phyloP scores from a whole-genome alignment of 2,797 vertebrate species.

The Sebastes nivosus region DNA sequence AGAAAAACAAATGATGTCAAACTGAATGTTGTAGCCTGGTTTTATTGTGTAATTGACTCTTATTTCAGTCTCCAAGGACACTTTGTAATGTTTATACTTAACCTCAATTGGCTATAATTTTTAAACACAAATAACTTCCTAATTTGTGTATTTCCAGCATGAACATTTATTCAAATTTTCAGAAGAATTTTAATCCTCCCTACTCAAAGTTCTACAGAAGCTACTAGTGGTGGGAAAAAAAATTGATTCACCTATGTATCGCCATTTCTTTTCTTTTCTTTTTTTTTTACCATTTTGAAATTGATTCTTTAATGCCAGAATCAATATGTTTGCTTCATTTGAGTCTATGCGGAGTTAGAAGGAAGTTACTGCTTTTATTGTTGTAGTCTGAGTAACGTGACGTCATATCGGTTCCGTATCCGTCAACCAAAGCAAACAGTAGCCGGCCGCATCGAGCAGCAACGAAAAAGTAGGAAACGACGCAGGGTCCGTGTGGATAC shows the following conservation, averaged over 20 bases:
- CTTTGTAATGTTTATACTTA: conserved; percentile 33
- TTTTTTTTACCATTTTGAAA: too few relatives aligned
- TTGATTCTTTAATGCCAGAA: too few relatives aligned
- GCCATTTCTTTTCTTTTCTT: too few relatives aligned
- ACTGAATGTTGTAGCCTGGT: conserved; percentile 5
- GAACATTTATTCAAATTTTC: conserved; percentile 40
- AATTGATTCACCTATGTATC: neutral
- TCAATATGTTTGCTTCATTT: too few relatives aligned
- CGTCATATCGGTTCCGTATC: too few relatives aligned
- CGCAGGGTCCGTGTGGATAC: too few relatives aligned
- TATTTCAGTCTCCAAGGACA: conserved; percentile 7
- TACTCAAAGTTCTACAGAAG: conserved; percentile 3
- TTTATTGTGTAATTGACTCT: conserved; percentile 26
- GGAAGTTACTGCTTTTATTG: too few relatives aligned
- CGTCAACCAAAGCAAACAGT: too few relatives aligned
- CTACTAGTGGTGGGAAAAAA: neutral
- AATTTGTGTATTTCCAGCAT: conserved; percentile 37
- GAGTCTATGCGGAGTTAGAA: too few relatives aligned
- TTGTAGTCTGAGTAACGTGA: too few relatives aligned
- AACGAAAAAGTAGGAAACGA: too few relatives aligned
- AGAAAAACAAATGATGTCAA: conserved; percentile 47
- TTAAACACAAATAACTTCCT: conserved; percentile 31
- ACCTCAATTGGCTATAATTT: conserved; percentile 21
- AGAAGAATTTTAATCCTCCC: conserved; percentile 10
- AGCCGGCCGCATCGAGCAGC: too few relatives aligned